phyloP scores from a whole-genome alignment of 2,888 invertebrate species.

The Oegoconia quadripuncta region DNA sequence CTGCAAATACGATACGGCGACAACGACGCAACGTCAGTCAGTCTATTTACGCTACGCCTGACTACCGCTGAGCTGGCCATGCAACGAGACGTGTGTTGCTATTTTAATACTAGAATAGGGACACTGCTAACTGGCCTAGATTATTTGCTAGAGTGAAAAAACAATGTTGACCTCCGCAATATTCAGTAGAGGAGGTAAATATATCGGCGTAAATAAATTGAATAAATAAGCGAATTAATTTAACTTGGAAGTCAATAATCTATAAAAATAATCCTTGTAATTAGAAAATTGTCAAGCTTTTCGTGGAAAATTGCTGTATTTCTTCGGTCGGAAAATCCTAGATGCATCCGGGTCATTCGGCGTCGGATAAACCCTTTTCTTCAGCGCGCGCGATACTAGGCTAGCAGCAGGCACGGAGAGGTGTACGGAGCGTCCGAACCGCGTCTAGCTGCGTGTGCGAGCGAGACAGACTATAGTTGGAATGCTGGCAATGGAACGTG shows the following conservation, averaged over 20 bases:
- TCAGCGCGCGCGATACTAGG: constrained; percentile 79
- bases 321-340: constrained; percentile 68
- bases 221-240: constrained; percentile 1
- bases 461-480: constrained; percentile 55
- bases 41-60: constrained; percentile 61
- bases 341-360: constrained; percentile 63
- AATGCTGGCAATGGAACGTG: constrained; percentile 60
- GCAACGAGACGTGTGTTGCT: constrained; percentile 42
- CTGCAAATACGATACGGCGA: constrained; percentile 13
- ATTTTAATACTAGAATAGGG: constrained; percentile 57
- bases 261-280: neutral
- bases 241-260: neutral
- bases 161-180: constrained; percentile 14
- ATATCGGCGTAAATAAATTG: neutral
- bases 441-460: constrained; percentile 42
- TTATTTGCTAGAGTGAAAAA: constrained; percentile 45
- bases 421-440: constrained; percentile 38
- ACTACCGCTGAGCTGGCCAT: constrained; percentile 51
- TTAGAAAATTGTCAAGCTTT: constrained; percentile 28
- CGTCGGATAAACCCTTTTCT: constrained; percentile 80
- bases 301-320: constrained; percentile 52
- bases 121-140: constrained; percentile 59
- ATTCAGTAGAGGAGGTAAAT: neutral
- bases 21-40: constrained; percentile 34
- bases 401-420: constrained; percentile 57